A percentile compares a stretch with the other conserved stretches of the same genome.
phyloP scores from a whole-genome alignment of 2,888 invertebrate genomes.

The Hybos culiciformis region DNA sequence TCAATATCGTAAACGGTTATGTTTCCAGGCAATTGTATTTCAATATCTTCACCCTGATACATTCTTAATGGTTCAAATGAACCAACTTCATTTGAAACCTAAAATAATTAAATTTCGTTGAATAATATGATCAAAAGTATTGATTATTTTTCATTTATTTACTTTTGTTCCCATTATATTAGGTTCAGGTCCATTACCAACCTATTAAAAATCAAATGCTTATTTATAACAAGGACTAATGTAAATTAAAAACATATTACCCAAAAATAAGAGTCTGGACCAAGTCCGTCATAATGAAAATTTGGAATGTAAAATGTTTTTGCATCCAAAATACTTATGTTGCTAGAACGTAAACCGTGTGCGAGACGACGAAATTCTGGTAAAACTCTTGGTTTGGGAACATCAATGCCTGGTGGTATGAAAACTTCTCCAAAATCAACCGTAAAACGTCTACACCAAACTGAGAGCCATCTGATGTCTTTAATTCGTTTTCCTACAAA shows the following conservation, averaged over 20 bases:
- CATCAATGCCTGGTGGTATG: slow-evolving; percentile 58
- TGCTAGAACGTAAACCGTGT: slow-evolving; percentile 79
- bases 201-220: no score
- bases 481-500: slow-evolving; percentile 67
- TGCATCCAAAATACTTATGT: slow-evolving; percentile 80
- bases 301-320: slow-evolving; percentile 87
- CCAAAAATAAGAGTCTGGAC: slow-evolving; percentile 89
- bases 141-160: slow-evolving; percentile 4
- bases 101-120: slow-evolving; percentile 6
- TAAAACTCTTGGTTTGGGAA: slow-evolving; percentile 65
- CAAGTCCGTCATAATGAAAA: slow-evolving; percentile 81
- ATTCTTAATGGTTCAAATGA: slow-evolving; percentile 66
- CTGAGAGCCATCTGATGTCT: slow-evolving; percentile 82
- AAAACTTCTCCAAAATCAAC: slow-evolving; percentile 81
- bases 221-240: no score
- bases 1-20: slow-evolving; percentile 82
- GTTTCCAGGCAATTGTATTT: slow-evolving; percentile 72
- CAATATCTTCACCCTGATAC: slow-evolving; percentile 84
- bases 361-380: slow-evolving; percentile 78
- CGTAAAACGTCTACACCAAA: slow-evolving; percentile 84
- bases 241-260: no score
- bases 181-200: slow-evolving; percentile 77
- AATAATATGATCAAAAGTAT: slow-evolving; percentile 5
- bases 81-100: slow-evolving; percentile 80
- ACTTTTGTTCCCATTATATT: slow-evolving; percentile 69